Evolutionary conservation across 92 coral and sea anemone species (phyloP).

Genomic region (Zoanthus sociatus): DNA sequence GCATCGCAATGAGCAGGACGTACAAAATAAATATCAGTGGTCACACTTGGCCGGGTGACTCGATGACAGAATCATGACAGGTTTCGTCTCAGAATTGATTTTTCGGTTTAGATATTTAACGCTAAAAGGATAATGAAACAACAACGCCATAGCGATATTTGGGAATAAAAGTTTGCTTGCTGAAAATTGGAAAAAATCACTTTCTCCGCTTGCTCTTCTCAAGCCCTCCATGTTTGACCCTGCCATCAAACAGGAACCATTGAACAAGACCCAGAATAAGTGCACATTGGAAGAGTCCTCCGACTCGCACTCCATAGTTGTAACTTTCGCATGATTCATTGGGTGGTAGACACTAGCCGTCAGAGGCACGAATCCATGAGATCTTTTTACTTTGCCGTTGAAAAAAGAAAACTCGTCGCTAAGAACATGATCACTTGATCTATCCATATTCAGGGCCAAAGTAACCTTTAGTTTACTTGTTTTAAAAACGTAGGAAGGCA

Average conservation of each 20-base stretch:
- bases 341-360: slow-evolving; percentile 58
- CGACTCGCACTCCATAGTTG: slow-evolving; percentile 50
- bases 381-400: slow-evolving; percentile 63
- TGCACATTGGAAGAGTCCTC: slow-evolving; percentile 43
- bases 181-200: no score
- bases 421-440: slow-evolving; percentile 38
- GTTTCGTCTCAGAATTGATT: no score
- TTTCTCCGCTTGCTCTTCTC: no score
- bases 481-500: slow-evolving; percentile 50
- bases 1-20: no score
- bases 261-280: slow-evolving; percentile 54
- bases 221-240: slow-evolving; percentile 16
- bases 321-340: not conserved
- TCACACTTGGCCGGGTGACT: no score
- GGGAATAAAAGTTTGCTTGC: no score
- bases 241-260: not conserved
- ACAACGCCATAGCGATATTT: no score
- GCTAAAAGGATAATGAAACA: no score
- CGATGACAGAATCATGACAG: no score
- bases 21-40: no score
- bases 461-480: slow-evolving; percentile 53
- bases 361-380: slow-evolving; percentile 57
- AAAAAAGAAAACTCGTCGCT: slow-evolving; percentile 47
- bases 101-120: no score
- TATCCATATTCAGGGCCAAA: slow-evolving; percentile 61